phyloP scores from a whole-genome alignment of 2,888 invertebrate species.

The Carpatolechia fugitivella region DNA sequence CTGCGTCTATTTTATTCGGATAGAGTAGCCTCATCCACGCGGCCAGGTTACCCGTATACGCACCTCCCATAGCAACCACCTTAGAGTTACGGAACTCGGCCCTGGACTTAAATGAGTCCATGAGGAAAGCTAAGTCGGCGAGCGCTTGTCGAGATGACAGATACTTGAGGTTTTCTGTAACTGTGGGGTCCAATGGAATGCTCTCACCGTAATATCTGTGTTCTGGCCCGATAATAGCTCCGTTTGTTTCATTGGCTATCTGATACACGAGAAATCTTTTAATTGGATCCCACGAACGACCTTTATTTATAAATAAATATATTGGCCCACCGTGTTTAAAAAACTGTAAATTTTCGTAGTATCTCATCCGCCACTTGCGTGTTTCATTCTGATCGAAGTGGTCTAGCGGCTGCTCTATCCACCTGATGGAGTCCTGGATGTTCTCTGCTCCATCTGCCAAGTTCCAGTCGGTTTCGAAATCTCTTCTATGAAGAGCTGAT shows the following conservation, averaged over 20 bases:
- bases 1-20: conserved; percentile 64
- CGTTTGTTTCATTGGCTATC: conserved; percentile 10
- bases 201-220: conserved; percentile 19
- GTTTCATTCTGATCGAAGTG: conserved; percentile 8
- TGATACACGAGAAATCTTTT: not conserved
- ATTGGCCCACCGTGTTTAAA: conserved; percentile 12
- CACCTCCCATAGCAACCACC: conserved; percentile 34
- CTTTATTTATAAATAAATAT: conserved; percentile 11
- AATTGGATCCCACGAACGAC: not conserved
- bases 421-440: too few relatives aligned
- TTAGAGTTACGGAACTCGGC: conserved; percentile 19
- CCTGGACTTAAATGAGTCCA: conserved; percentile 16
- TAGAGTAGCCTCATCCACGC: conserved; percentile 65
- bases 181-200: not conserved
- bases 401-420: conserved; percentile 10
- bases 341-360: not conserved
- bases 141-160: conserved; percentile 10
- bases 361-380: conserved; percentile 21
- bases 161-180: conserved; percentile 7
- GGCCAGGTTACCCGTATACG: conserved; percentile 67
- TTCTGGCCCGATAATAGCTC: conserved; percentile 13
- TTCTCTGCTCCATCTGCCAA: too few relatives aligned
- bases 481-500: too few relatives aligned
- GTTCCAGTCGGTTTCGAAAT: too few relatives aligned
- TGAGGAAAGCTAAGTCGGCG: conserved; percentile 12